Conservation (phyloP, 2,113 vertebrate genomes). For the Rhodinocichla rosea region DNA sequence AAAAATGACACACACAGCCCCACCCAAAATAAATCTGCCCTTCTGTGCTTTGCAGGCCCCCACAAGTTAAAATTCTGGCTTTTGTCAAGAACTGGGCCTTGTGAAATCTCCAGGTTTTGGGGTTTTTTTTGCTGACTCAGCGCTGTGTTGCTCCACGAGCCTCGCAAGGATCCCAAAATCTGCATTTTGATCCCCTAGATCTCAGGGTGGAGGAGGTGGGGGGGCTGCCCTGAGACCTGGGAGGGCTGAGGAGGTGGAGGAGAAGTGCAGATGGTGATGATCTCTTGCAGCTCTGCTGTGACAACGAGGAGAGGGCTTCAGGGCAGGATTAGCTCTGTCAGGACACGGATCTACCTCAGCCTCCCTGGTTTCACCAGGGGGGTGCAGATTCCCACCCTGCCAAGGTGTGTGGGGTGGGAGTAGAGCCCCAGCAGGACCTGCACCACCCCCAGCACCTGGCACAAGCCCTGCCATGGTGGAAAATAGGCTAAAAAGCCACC, state of each 20-base stretch:
- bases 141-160: rapidly evolving
- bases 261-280: neutral
- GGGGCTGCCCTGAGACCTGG: neutral
- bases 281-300: neutral
- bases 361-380: neutral
- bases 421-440: neutral
- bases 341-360: neutral
- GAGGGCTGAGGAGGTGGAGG: neutral
- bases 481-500: neutral
- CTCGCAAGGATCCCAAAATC: neutral
- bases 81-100: neutral
- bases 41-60: neutral
- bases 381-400: neutral
- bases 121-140: neutral
- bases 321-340: neutral
- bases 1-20: neutral
- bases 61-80: neutral
- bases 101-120: neutral
- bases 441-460: rapidly evolving
- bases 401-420: neutral
- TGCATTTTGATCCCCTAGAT: neutral
- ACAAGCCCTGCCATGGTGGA: neutral
- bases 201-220: rapidly evolving
- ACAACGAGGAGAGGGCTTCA: rapidly evolving
- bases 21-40: neutral